phyloP scores from a whole-genome alignment of 35 echinoderm and acorn worm genomes.

The Amphiura filiformis region DNA sequence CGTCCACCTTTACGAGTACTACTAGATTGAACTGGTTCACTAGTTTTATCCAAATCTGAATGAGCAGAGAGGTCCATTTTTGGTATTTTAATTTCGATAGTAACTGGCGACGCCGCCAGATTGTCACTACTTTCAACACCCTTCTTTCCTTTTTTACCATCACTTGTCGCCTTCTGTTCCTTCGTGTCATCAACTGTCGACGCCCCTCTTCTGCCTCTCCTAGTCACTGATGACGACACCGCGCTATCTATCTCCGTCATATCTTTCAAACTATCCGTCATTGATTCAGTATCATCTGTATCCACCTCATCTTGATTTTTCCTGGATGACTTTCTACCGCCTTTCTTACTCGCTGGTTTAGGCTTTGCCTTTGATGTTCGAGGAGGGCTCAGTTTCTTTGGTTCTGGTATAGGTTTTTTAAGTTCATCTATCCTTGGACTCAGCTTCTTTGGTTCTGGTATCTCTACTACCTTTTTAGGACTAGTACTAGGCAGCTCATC shows the following conservation, averaged over 20 bases:
- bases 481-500: too few species aligned
- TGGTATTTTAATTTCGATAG: not conserved
- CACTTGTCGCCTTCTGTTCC: not conserved
- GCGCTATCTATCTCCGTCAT: not conserved
- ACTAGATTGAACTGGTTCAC: not conserved
- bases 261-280: not conserved
- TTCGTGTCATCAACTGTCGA: not conserved
- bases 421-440: not conserved
- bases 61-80: not conserved
- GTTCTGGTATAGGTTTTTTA: not conserved
- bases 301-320: not conserved
- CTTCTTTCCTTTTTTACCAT: not conserved
- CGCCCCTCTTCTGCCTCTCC: not conserved
- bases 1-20: not conserved
- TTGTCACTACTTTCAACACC: not conserved
- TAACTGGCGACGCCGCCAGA: not conserved
- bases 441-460: not conserved
- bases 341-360: not conserved
- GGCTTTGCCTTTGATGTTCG: not conserved
- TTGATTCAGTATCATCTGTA: slow-evolving; percentile 16
- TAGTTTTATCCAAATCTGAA: not conserved
- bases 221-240: not conserved
- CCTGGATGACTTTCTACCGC: not conserved
- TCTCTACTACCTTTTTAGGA: too few species aligned
- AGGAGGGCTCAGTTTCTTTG: not conserved